phyloP scores from a whole-genome alignment of 2,797 vertebrate species.

The Hydrocynus forskahlii region DNA sequence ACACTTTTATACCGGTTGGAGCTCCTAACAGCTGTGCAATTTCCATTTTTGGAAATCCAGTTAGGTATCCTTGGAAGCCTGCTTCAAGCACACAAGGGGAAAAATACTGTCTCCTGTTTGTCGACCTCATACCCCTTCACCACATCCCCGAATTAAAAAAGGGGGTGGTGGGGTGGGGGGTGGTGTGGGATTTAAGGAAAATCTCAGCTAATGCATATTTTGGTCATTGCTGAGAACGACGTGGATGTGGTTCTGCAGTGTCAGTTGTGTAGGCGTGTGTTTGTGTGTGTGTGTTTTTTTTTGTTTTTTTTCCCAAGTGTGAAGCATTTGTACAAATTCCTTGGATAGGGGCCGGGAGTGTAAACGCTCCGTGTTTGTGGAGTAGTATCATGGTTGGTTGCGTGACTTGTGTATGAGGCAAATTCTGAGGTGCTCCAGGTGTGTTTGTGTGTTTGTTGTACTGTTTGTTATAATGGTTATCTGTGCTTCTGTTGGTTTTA shows the following conservation, averaged over 20 bases:
- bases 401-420: neutral
- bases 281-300: neutral
- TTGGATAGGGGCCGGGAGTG: neutral
- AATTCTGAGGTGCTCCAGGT: neutral
- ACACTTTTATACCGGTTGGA: conserved; percentile 7
- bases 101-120: neutral
- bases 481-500: neutral
- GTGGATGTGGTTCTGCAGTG: conserved; percentile 17
- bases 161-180: no score
- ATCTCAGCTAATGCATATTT: neutral
- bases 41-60: conserved; percentile 15
- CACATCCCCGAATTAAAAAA: no score
- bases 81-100: neutral
- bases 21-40: conserved; percentile 35
- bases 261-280: conserved; percentile 4
- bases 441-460: neutral
- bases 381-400: neutral
- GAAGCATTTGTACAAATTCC: conserved; percentile 4
- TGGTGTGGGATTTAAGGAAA: no score
- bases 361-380: conserved; percentile 17
- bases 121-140: no score
- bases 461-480: neutral
- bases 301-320: neutral
- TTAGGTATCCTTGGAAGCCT: conserved; percentile 17
- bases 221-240: conserved; percentile 8